phyloP scores from a whole-genome alignment of 1,140 invertebrate species.

The Drosophila nikananu region DNA sequence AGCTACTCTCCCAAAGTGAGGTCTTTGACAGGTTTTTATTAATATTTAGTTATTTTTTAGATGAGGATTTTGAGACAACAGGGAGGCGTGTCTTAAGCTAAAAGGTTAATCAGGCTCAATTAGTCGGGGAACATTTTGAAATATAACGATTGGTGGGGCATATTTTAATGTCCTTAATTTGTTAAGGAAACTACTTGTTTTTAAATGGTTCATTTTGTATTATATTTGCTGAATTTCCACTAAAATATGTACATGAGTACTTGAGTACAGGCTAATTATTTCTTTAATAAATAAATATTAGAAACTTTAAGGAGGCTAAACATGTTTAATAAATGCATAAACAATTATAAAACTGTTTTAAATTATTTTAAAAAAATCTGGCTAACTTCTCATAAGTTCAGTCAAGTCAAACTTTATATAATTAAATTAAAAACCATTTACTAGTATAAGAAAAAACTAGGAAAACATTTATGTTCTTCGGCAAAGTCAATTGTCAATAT shows the following conservation, averaged over 20 bases:
- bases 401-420: no score
- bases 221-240: no score
- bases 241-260: no score
- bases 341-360: no score
- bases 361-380: no score
- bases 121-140: not conserved
- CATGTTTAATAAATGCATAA: no score
- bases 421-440: not conserved
- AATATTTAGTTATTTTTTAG: no score
- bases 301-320: not conserved
- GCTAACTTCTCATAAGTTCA: no score
- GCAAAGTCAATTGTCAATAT: not conserved
- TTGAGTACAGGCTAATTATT: not conserved
- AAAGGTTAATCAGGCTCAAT: constrained; percentile 27
- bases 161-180: not conserved
- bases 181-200: not conserved
- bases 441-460: not conserved
- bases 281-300: not conserved
- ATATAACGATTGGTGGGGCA: not conserved
- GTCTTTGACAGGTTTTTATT: not conserved
- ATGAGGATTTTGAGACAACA: constrained; percentile 7
- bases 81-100: constrained; percentile 31
- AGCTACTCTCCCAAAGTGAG: not conserved
- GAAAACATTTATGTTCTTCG: not conserved
- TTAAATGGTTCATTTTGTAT: no score